Evolutionary conservation across 2,888 invertebrate species (phyloP), one percentile per base, ranked within the genome.

Genomic region (Neoascia interrupta): DNA sequence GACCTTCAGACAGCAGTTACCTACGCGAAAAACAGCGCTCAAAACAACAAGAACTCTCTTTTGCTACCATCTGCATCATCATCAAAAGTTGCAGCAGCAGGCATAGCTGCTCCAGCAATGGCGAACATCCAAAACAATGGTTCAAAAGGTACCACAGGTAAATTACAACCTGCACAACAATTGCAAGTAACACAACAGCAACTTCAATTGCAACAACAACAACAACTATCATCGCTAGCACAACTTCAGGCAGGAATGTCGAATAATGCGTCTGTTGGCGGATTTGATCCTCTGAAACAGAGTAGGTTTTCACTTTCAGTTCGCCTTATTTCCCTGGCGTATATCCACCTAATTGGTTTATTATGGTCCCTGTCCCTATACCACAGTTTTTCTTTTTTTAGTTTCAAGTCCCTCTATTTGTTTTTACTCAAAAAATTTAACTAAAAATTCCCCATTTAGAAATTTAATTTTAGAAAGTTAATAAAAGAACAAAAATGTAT

Each of bases 1-100:
- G 95, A 95, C 84, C 89, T 96, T 85, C 94, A 95, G 3, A 94
- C 96, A n/a, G 94, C 95, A 0, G 93, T 93, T 0, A 92, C 91
- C 13, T 90, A 93, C 84, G 91, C 90, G 21, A 90, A 89, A 84
- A 91, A 90, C 47, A 82, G 80, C 76, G 80, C 82, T 16, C 83
- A 80, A 31, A 82, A 72, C 23, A 80, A 81, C 39, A 82, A 76
- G 58, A 83, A 83, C 39, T 84, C 84, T 0, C 68, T 84, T 56
- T 43, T 84, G 43, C 49, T 83, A 56, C 47, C 82, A 37, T 83
- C 83, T 31, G 66, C 81, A 58, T 81, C 81, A 61, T 28, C 82
- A 36, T 53, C 85, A 81, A 66, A 81, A 21, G 47, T 66, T 37
- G 54, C 75, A 63, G 15, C 63, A 53, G 74, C 75, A 45, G 56